These are phyloP conservation scores for Tetraneura akinire DNA, from an alignment of 1,140 invertebrate genomes.

Conservation along the genomic window DNA sequence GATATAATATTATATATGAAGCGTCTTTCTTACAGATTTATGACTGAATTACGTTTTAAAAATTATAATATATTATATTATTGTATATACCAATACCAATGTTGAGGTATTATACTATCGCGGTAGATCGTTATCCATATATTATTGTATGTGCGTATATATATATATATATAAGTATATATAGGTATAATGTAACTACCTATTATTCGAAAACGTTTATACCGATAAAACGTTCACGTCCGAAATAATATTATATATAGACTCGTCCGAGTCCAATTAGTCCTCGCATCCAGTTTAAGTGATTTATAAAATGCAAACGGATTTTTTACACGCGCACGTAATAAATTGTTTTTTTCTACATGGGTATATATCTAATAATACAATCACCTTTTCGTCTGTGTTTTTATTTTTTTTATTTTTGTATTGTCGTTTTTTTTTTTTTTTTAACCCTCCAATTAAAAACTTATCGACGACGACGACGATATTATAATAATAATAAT, in stretches of 20 bases:
- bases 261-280: conserved; percentile 49
- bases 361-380: too few species aligned
- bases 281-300: conserved; percentile 35
- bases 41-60: conserved; percentile 22
- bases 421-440: neutral
- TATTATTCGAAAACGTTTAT: neutral
- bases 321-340: conserved; percentile 38
- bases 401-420: neutral
- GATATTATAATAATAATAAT: neutral
- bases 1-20: too few species aligned
- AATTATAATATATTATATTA: neutral
- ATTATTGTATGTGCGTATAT: too few species aligned
- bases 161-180: too few species aligned
- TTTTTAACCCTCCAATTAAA: neutral
- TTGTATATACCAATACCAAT: too few species aligned
- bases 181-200: conserved; percentile 10
- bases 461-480: conserved; percentile 24
- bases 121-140: conserved; percentile 7
- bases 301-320: conserved; percentile 29
- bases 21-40: neutral
- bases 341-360: conserved; percentile 38
- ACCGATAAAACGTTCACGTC: neutral
- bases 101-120: neutral
- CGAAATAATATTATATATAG: neutral
- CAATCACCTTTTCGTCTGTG: conserved; percentile 9